Conservation (phyloP, 2,113 vertebrate species). For the Lates calcarifer region DNA sequence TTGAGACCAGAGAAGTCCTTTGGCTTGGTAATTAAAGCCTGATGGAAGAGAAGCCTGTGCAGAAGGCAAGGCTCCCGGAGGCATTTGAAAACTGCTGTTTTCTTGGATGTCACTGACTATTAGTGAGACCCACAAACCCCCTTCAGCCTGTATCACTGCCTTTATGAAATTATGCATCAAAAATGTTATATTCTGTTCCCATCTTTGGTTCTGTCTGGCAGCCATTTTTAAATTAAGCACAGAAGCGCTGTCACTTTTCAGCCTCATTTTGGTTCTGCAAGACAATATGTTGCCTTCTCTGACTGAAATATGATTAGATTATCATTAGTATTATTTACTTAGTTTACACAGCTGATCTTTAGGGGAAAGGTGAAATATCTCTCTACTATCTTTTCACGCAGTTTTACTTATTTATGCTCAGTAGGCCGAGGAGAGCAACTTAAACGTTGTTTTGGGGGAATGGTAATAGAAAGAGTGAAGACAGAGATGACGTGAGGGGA, state of each 20-base stretch:
- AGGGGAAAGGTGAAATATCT: not conserved
- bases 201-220: conserved; percentile 34
- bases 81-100: conserved; percentile 61
- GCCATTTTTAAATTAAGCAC: conserved; percentile 51
- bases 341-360: not conserved
- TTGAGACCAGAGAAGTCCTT: conserved; percentile 54
- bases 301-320: not conserved
- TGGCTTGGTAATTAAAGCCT: conserved; percentile 76
- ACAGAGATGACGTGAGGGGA: conserved; percentile 24
- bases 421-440: not conserved
- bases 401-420: conserved; percentile 11
- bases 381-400: not conserved
- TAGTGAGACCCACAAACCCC: conserved; percentile 53
- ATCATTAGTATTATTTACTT: not conserved
- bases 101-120: conserved; percentile 65
- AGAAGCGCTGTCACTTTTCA: conserved; percentile 5
- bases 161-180: conserved; percentile 67
- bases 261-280: conserved; percentile 12
- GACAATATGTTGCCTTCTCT: conserved; percentile 22
- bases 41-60: conserved; percentile 55
- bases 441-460: conserved; percentile 27
- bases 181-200: conserved; percentile 54
- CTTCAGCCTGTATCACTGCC: conserved; percentile 46
- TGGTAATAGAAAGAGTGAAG: conserved; percentile 19
- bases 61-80: conserved; percentile 50